Evolutionary conservation across 2,113 vertebrate genomes (phyloP), one percentile per base, ranked within the genome.

Genomic region (Trematomus loennbergii): DNA sequence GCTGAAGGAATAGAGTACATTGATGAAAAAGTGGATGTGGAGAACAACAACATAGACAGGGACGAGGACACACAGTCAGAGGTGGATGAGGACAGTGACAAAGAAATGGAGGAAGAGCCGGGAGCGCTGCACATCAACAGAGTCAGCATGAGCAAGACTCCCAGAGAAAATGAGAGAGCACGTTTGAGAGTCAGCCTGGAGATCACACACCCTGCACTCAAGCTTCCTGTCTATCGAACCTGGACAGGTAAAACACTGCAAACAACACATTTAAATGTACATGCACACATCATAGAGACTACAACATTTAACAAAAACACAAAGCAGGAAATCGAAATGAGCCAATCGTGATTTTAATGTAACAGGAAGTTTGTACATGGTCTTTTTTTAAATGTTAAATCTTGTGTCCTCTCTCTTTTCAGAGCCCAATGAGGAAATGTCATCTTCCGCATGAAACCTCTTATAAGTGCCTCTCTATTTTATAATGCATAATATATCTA

Each of bases 171-270:
- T 0, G 88, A 88, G 2, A 83, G 65, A 12, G 70, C 84, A 2
- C 40, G 72, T 40, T 29, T 95, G 49, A 91, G 90, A 79, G 95
- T 96, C 9, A 87, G 85, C 12, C 91, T 95, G 74, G 94, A 95
- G 77, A 86, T 96, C 76, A 90, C 78, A 40, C 95, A 96, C 86
- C 91, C 95, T 6, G 90, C 94, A 16, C 89, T 96, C 55, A 63
- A 71, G 48, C 77, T 94, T 78, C 94, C 94, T 58, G 91, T 90
- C 25, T 93, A 95, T 67, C 78, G 90, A 18, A 94, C 86, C 12
- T 96, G 95, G 95, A 95, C 89, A 86, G 95, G 94, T 95, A 46
- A 74, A 20, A 25, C 4, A 5, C 17, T 29, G 15, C 29, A 57
- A 48, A 77, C 18, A 7, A 48, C 6, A 17, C 15, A 52, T n/a